Conservation (phyloP, 2,797 vertebrate species). For the Pangasius mekongensis region DNA sequence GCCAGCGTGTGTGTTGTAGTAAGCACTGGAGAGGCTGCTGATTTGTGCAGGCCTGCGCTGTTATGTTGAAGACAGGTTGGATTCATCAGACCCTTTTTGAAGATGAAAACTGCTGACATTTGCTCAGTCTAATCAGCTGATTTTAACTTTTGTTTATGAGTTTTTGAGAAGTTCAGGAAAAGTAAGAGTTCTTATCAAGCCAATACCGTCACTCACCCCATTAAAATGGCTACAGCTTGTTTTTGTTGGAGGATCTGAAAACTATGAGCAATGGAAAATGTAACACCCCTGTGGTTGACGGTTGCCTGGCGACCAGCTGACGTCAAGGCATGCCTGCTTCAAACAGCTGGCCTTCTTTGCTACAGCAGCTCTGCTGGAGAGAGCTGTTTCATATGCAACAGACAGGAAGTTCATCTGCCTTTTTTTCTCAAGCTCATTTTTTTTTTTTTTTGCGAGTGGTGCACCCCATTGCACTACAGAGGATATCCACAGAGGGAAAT, state of each 20-base stretch:
- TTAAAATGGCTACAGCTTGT: constrained; percentile 41
- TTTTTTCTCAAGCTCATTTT: constrained; percentile 39
- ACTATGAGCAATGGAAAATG: constrained; percentile 81
- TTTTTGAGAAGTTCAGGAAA: neutral
- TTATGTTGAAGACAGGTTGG: neutral
- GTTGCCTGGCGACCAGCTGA: constrained; percentile 79
- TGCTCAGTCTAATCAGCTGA: neutral
- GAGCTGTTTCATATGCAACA: constrained; percentile 64
- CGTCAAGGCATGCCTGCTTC: constrained; percentile 83
- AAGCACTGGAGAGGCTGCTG: neutral
- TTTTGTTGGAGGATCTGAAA: constrained; percentile 59
- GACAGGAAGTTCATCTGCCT: constrained; percentile 63
- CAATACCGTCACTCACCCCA: constrained; percentile 18
- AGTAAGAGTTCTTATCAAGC: constrained; percentile 1
- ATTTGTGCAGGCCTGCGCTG: neutral
- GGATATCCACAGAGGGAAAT: constrained; percentile 63
- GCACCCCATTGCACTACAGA: constrained; percentile 39
- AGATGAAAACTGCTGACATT: neutral
- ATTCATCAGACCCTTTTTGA: neutral
- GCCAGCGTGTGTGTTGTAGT: neutral
- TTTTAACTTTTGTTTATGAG: neutral
- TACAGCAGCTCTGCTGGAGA: constrained; percentile 54
- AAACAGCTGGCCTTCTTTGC: constrained; percentile 76
- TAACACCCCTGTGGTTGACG: constrained; percentile 76
- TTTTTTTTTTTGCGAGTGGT: constrained; percentile 23